Conservation (phyloP, 2,113 vertebrate species). For the Mobula birostris region DNA sequence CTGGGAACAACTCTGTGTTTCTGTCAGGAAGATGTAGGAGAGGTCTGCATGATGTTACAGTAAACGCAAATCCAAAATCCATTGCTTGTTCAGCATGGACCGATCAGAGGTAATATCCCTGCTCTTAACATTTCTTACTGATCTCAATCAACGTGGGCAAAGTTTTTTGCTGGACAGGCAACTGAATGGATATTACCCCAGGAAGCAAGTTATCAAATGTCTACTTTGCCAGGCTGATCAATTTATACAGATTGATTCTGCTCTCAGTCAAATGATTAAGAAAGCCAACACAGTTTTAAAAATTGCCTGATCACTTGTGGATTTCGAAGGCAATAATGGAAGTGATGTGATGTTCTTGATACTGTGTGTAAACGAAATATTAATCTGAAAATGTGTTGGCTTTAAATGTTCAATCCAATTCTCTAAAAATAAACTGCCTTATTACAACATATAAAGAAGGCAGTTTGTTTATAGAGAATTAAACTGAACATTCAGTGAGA, state of each 20-base stretch:
- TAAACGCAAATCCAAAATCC: neutral
- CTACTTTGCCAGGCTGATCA: neutral
- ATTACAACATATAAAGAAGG: no score
- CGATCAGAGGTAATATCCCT: neutral
- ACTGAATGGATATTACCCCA: neutral
- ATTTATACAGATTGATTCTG: neutral
- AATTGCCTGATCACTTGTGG: neutral
- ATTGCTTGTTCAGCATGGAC: neutral
- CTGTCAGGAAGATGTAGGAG: neutral
- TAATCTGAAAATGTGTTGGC: neutral
- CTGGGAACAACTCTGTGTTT: no score
- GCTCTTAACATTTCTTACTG: neutral
- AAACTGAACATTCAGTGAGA: no score
- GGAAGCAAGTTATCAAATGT: neutral
- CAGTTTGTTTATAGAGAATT: no score
- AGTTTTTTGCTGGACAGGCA: neutral
- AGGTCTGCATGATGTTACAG: neutral
- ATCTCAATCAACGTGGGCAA: neutral
- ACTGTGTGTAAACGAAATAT: neutral
- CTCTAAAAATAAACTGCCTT: no score
- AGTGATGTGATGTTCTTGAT: neutral
- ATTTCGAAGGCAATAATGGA: no score
- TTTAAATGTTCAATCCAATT: neutral
- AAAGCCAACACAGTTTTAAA: neutral
- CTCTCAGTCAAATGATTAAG: neutral